phyloP scores from a whole-genome alignment of 2,113 vertebrate species.

The Gracilinanus agilis region DNA sequence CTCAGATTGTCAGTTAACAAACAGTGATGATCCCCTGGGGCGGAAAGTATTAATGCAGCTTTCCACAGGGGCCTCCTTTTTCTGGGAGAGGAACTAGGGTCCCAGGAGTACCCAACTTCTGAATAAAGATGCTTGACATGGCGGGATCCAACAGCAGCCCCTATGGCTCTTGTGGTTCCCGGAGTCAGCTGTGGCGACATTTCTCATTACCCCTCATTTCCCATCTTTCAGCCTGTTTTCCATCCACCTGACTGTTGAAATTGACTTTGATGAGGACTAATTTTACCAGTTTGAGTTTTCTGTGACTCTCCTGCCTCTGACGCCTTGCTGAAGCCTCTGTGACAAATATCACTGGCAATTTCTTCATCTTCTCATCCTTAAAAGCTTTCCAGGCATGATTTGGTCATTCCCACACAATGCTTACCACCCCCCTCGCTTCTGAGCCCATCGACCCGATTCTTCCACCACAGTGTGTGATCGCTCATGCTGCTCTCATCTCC shows the following conservation, averaged over 20 bases:
- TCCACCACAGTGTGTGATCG: neutral
- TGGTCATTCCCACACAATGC: neutral
- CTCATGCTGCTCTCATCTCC: neutral
- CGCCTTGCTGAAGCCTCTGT: accelerated
- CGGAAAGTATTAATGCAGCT: neutral
- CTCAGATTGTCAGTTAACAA: no score
- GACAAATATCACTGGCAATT: neutral
- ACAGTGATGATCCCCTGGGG: neutral
- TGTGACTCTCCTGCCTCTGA: neutral
- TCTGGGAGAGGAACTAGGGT: neutral
- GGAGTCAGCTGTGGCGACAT: neutral
- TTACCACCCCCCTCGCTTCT: neutral
- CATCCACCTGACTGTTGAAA: neutral
- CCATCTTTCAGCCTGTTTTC: neutral
- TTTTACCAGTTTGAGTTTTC: constrained; percentile 1
- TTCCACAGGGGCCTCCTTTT: neutral
- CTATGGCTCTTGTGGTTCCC: neutral
- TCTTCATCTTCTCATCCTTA: neutral
- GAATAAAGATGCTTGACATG: neutral
- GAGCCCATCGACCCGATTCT: neutral
- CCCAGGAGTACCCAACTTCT: neutral
- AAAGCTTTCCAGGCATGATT: constrained; percentile 6
- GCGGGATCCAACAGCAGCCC: neutral
- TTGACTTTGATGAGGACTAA: neutral
- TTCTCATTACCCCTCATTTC: neutral